phyloP scores from a whole-genome alignment of 2,888 invertebrate species.

The Caenorhabditis drosophilae region DNA sequence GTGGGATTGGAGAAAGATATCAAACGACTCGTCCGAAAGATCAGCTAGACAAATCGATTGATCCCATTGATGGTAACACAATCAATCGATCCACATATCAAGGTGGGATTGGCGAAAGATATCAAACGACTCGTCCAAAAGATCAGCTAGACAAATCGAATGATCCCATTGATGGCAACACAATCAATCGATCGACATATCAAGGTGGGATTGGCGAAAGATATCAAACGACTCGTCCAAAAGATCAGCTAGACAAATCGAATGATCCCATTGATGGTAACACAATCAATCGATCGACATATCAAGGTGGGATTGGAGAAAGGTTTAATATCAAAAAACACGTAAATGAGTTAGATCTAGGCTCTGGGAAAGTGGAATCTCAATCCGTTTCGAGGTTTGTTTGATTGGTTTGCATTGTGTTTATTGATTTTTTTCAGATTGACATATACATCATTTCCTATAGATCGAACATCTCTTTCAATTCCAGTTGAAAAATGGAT shows the following conservation, averaged over 20 bases:
- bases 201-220: slow-evolving; percentile 14
- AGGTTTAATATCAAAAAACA: slow-evolving; percentile 8
- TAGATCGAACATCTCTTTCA: slow-evolving; percentile 23
- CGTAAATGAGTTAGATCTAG: slow-evolving; percentile 5
- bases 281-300: slow-evolving; percentile 17
- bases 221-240: slow-evolving; percentile 9
- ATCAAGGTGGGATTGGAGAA: slow-evolving; percentile 17
- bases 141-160: slow-evolving; percentile 6
- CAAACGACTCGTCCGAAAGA: slow-evolving; percentile 5
- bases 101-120: slow-evolving; percentile 13
- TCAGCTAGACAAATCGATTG: slow-evolving; percentile 2
- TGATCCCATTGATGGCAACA: slow-evolving; percentile 6
- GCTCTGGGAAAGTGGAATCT: slow-evolving; percentile 30
- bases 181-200: slow-evolving; percentile 13
- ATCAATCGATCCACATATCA: slow-evolving; percentile 12
- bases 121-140: slow-evolving; percentile 7
- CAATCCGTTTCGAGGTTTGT: slow-evolving; percentile 29
- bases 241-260: slow-evolving; percentile 13
- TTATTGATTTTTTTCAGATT: slow-evolving; percentile 22
- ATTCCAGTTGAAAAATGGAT: slow-evolving; percentile 35
- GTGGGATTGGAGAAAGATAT: slow-evolving; percentile 8
- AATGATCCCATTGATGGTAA: slow-evolving; percentile 10
- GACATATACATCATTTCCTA: slow-evolving; percentile 36
- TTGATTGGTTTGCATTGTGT: neutral
- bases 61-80: slow-evolving; percentile 3